Percentiles rank a stretch among this genome's conserved stretches.
These are phyloP conservation scores for Anabas testudineus DNA, from an alignment of 2,797 vertebrate genomes.

Conservation along the genomic window DNA sequence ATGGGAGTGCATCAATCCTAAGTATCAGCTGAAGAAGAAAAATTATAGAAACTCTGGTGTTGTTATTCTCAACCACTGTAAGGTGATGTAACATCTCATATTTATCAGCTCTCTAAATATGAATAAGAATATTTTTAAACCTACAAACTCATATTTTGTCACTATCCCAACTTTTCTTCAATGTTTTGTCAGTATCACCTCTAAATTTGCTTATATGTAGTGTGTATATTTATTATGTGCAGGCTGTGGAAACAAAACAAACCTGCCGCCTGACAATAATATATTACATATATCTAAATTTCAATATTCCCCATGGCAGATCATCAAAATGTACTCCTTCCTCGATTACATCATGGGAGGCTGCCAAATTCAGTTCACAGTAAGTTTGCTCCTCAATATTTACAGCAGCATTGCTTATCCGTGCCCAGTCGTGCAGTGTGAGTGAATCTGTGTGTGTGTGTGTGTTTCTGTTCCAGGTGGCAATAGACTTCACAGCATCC, in stretches of 20 bases:
- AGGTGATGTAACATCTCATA: conserved; percentile 82
- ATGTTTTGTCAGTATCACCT: too few species aligned
- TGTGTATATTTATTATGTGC: too few species aligned
- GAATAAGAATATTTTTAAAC: too few species aligned
- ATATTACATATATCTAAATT: too few species aligned
- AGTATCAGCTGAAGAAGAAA: conserved; percentile 99
- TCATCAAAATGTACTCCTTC: conserved; percentile 99
- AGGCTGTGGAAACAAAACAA: too few species aligned
- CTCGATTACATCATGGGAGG: conserved; percentile 99
- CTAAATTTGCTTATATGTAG: too few species aligned
- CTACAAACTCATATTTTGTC: too few species aligned
- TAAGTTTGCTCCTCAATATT: conserved; percentile 81
- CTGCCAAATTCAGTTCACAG: conserved; percentile 99
- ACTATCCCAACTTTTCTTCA: too few species aligned
- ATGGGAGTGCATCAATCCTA: conserved; percentile 99
- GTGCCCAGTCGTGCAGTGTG: conserved; percentile 24
- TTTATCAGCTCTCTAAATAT: too few species aligned
- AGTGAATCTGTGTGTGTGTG: too few species aligned
- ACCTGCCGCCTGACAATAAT: too few species aligned
- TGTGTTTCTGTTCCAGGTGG: conserved; percentile 86
- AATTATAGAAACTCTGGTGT: conserved; percentile 98
- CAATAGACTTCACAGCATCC: conserved; percentile 98
- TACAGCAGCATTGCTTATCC: conserved; percentile 23
- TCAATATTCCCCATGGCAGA: conserved; percentile 80
- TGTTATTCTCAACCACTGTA: conserved; percentile 96